A percentile compares a stretch with the other conserved stretches of the same genome.
These are phyloP conservation scores for Eulithis prunata DNA, from an alignment of 2,888 invertebrate genomes.

Conservation along the genomic window DNA sequence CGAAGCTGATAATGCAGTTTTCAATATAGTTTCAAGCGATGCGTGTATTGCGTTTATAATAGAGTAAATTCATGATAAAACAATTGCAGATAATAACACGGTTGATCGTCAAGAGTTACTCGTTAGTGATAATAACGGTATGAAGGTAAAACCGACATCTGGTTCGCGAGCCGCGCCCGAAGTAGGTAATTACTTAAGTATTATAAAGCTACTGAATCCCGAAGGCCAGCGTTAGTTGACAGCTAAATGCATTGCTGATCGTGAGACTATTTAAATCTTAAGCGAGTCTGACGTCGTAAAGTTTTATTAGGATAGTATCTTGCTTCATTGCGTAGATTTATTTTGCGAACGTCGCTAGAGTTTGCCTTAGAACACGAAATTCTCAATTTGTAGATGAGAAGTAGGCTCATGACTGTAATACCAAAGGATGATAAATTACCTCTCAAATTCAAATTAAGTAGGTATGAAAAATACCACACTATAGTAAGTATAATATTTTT, in stretches of 20 bases:
- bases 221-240: conserved; percentile 56
- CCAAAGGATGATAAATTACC: not conserved
- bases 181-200: conserved; percentile 64
- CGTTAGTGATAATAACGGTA: conserved; percentile 58
- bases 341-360: conserved; percentile 5
- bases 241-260: conserved; percentile 53
- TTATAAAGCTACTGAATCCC: conserved; percentile 74
- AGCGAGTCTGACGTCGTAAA: conserved; percentile 16
- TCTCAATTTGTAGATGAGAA: not conserved
- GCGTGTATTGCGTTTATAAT: not conserved
- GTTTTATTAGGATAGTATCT: conserved; percentile 18
- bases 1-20: not conserved
- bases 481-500: not conserved
- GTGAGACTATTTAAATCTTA: conserved; percentile 55
- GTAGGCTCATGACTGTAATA: not conserved
- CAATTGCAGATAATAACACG: conserved; percentile 54
- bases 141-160: conserved; percentile 62
- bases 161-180: conserved; percentile 60
- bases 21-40: not conserved
- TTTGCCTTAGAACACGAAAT: not conserved
- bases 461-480: too few species aligned
- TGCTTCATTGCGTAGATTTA: conserved; percentile 17
- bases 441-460: too few species aligned
- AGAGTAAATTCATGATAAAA: not conserved
- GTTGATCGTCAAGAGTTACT: conserved; percentile 57